Conservation (phyloP, 1,140 invertebrate species). For the Octopus bimaculoides region DNA sequence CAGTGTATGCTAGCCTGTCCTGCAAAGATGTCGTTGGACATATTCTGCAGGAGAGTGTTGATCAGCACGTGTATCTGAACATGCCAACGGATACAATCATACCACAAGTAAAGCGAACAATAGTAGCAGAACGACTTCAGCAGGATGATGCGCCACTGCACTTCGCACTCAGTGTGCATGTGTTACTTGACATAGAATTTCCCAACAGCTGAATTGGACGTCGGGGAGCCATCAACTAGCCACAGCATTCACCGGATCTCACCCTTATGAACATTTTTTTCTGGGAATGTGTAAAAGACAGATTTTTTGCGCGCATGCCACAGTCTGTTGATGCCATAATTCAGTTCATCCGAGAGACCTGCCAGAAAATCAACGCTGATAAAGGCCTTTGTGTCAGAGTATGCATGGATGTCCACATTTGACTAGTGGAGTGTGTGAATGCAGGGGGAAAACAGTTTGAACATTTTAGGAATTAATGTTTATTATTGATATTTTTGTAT, state of each 20-base stretch:
- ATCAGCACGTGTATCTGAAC: conserved; percentile 3
- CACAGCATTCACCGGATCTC: background rate
- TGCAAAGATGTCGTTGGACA: background rate
- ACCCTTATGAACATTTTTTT: background rate
- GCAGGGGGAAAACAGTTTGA: background rate
- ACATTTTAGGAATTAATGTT: background rate
- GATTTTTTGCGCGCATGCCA: background rate
- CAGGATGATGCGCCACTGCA: conserved; percentile 2
- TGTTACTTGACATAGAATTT: background rate
- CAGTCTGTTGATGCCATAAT: background rate
- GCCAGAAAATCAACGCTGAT: background rate
- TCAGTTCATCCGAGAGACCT: conserved; percentile 3
- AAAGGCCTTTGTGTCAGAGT: conserved; percentile 7
- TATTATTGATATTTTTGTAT: background rate
- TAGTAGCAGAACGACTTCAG: background rate
- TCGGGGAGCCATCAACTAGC: background rate
- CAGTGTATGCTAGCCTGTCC: background rate
- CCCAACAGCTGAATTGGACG: conserved; percentile 1
- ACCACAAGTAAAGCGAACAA: background rate
- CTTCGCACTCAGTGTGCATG: conserved; percentile 8
- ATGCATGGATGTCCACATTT: background rate
- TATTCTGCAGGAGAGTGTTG: background rate
- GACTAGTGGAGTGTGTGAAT: conserved; percentile 2
- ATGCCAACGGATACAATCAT: background rate
- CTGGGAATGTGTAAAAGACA: conserved; percentile 3